Percentiles rank a stretch among this genome's conserved stretches.
phyloP scores from a whole-genome alignment of 1,140 invertebrate species.

The Macrotrachela quadricornifera region DNA sequence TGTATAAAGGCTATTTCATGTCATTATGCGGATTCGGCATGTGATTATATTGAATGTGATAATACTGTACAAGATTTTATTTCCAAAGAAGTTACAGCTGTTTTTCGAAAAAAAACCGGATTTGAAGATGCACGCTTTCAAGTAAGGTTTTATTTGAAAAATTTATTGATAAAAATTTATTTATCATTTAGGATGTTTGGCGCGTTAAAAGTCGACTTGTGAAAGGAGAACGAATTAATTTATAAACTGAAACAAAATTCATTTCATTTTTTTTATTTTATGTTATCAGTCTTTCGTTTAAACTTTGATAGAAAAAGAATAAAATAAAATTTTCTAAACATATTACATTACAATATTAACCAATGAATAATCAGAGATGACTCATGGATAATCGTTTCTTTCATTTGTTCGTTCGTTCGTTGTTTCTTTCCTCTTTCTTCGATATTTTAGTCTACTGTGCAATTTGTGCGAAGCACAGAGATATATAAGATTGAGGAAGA shows the following conservation, averaged over 20 bases:
- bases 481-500: no score
- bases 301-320: no score
- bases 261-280: no score
- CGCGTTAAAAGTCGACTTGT: neutral
- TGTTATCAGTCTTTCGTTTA: no score
- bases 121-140: constrained; percentile 9
- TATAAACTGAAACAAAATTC: neutral
- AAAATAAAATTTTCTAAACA: no score
- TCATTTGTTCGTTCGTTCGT: no score
- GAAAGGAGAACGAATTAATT: neutral
- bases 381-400: no score
- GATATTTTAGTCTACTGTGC: no score
- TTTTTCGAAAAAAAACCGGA: constrained; percentile 25
- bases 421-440: no score
- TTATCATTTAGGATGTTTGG: constrained; percentile 1
- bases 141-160: neutral
- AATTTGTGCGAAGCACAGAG: no score
- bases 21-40: constrained; percentile 53
- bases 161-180: neutral
- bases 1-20: constrained; percentile 50
- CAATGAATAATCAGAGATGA: no score
- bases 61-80: constrained; percentile 49
- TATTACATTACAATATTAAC: no score
- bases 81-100: constrained; percentile 41
- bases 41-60: constrained; percentile 47